Evolutionary conservation across 1,140 invertebrate species (phyloP).

Genomic region (Lepidurus arcticus): DNA sequence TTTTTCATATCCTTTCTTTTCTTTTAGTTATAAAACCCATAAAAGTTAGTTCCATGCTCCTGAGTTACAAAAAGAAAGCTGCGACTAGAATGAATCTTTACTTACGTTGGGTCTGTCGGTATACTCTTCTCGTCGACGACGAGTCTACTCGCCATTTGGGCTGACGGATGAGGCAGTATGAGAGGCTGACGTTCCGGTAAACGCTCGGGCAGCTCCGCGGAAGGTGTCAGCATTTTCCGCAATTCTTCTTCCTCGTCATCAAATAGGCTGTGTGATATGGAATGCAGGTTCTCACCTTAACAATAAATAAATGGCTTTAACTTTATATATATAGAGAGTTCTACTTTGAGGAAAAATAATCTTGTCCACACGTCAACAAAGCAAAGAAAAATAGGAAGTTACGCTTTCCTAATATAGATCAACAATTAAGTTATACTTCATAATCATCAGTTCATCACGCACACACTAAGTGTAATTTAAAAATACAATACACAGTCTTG

Average conservation of each 20-base stretch:
- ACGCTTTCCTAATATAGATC: too few relatives aligned
- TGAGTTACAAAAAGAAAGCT: neutral
- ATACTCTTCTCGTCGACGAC: conserved; percentile 31
- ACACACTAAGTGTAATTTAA: too few relatives aligned
- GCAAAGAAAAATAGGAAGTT: too few relatives aligned
- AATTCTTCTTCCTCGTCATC: conserved; percentile 30
- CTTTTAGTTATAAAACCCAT: neutral
- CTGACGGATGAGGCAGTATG: conserved; percentile 23
- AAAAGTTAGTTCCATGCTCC: neutral
- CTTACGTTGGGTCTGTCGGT: conserved; percentile 33
- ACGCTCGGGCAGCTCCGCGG: neutral
- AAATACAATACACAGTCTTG: too few relatives aligned
- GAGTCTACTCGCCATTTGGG: conserved; percentile 26
- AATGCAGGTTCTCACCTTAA: neutral
- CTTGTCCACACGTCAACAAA: too few relatives aligned
- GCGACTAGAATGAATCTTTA: neutral
- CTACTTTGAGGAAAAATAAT: too few relatives aligned
- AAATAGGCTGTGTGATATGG: neutral
- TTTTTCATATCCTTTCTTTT: neutral
- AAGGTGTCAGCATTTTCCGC: conserved; percentile 22
- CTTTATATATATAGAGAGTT: too few relatives aligned
- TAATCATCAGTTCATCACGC: too few relatives aligned
- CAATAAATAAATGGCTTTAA: neutral
- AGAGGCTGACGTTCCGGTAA: conserved; percentile 13
- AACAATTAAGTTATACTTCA: too few relatives aligned